These are phyloP conservation scores for Eristalis pertinax DNA, from an alignment of 2,888 invertebrate species.

Conservation along the genomic window DNA sequence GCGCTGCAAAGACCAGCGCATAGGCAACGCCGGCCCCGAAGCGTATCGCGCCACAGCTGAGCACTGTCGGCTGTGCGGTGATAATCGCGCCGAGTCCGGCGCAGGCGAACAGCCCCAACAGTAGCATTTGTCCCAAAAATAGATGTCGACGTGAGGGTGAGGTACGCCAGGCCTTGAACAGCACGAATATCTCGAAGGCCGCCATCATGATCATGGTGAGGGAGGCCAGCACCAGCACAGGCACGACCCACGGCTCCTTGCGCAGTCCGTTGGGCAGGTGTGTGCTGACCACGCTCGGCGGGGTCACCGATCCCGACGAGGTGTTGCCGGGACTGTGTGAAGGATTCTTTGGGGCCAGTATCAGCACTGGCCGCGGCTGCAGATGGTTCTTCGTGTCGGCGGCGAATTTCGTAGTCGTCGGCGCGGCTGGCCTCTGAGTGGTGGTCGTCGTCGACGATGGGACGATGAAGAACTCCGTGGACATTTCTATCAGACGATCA, in stretches of 20 bases:
- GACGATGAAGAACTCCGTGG: slow-evolving; percentile 91
- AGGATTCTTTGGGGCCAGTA: slow-evolving; percentile 75
- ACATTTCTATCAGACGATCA: slow-evolving; percentile 87
- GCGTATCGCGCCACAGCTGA: slow-evolving; percentile 91
- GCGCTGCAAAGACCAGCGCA: slow-evolving; percentile 93
- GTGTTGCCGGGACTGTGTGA: slow-evolving; percentile 60
- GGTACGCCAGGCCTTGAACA: slow-evolving; percentile 92
- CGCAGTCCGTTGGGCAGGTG: slow-evolving; percentile 83
- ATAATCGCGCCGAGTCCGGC: slow-evolving; percentile 90
- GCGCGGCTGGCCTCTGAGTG: slow-evolving; percentile 75
- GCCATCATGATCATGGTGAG: slow-evolving; percentile 92
- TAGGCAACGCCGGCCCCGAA: slow-evolving; percentile 92
- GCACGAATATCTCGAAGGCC: slow-evolving; percentile 93
- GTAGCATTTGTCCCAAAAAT: slow-evolving; percentile 92
- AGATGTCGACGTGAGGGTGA: slow-evolving; percentile 92
- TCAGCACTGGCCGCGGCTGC: slow-evolving; percentile 76
- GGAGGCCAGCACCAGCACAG: slow-evolving; percentile 91
- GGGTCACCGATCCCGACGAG: slow-evolving; percentile 74
- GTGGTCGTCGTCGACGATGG: slow-evolving; percentile 83
- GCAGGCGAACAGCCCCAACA: slow-evolving; percentile 91
- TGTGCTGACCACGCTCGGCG: slow-evolving; percentile 78
- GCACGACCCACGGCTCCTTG: slow-evolving; percentile 94
- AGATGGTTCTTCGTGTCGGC: slow-evolving; percentile 65
- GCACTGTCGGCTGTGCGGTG: slow-evolving; percentile 89
- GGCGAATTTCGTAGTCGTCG: slow-evolving; percentile 75